Percentiles rank a stretch among this genome's conserved stretches.
These are phyloP conservation scores for Notarius lentiginosus DNA, from an alignment of 2,113 vertebrate genomes.

Conservation along the genomic window DNA sequence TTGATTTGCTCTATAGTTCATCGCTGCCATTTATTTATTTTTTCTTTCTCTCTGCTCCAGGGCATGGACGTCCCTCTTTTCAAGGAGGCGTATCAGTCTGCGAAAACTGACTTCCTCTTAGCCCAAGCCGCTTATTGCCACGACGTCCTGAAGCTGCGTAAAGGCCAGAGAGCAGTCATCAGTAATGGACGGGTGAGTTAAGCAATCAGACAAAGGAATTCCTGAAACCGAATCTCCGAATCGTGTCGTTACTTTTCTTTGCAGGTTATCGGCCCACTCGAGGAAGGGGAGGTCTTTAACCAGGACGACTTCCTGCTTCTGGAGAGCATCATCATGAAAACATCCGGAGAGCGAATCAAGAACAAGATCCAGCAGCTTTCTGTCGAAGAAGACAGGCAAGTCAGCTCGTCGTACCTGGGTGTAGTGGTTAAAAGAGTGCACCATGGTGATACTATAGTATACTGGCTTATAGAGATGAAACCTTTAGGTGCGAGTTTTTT, in stretches of 20 bases:
- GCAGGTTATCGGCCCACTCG: conserved; percentile 91
- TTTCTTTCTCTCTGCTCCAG: conserved; percentile 64
- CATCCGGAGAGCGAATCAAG: conserved; percentile 93
- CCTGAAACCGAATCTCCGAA: neutral
- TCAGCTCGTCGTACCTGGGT: neutral
- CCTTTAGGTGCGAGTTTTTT: neutral
- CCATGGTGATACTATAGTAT: neutral
- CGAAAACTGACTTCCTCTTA: conserved; percentile 87
- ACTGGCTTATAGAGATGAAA: neutral
- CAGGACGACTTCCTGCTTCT: conserved; percentile 96
- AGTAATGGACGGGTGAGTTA: conserved; percentile 92
- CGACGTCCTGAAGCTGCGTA: conserved; percentile 92
- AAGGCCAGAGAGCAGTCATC: conserved; percentile 90
- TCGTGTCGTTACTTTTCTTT: neutral
- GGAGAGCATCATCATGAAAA: conserved; percentile 94
- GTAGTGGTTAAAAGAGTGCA: neutral
- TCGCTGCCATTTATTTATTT: no score
- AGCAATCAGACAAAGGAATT: neutral
- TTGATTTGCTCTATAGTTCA: neutral
- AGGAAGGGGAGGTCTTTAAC: conserved; percentile 89
- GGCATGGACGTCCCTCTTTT: conserved; percentile 91
- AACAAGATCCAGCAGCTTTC: conserved; percentile 85
- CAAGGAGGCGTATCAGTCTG: conserved; percentile 81
- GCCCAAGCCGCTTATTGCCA: conserved; percentile 87
- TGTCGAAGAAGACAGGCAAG: conserved; percentile 88